Base-by-base conservation (phyloP, 2,113 vertebrate species). In the Zapus hudsonius region DNA sequence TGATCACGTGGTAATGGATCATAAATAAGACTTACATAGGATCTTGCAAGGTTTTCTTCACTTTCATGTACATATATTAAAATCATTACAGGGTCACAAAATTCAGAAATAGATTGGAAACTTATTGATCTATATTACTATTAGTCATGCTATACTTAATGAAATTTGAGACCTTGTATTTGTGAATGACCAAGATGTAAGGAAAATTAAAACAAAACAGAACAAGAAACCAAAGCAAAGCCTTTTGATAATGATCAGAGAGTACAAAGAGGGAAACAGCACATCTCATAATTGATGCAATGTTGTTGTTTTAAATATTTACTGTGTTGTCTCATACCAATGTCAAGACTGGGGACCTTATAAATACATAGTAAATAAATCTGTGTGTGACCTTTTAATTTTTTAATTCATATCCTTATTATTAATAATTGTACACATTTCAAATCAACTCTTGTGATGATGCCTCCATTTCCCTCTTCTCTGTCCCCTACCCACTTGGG, bases 361-460 rank as follows among this genome's bases (percentile, higher is more conserved):
- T 31, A 59, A 63, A 59, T 31, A 59, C 64, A 52, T 70, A 66
- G 44, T n/a, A 64, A 89, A 79, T 64, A 87, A 95, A 92, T 2
- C 10, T 90, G 22, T 61, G 64, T 90, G 22, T 61, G 64, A 59
- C 23, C 4, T 92, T 88, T 95, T 47, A 83, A 31, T 79, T 93
- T 93, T 84, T 20, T n/a, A n/a, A n/a, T n/a, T n/a, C n/a, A n/a
- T n/a, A n/a, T n/a, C n/a, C n/a, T n/a, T n/a, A n/a, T n/a, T n/a
- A n/a, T n/a, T n/a, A n/a, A n/a, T n/a, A n/a, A n/a, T n/a, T n/a
- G n/a, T n/a, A n/a, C n/a, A n/a, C n/a, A n/a, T n/a, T n/a, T n/a
- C n/a, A n/a, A n/a, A n/a, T n/a, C n/a, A n/a, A n/a, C n/a, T n/a
- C n/a, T n/a, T n/a, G n/a, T n/a, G n/a, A n/a, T n/a, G n/a, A n/a